Conservation (phyloP, 2,888 invertebrate species). For the Anagyrus pseudococci region DNA sequence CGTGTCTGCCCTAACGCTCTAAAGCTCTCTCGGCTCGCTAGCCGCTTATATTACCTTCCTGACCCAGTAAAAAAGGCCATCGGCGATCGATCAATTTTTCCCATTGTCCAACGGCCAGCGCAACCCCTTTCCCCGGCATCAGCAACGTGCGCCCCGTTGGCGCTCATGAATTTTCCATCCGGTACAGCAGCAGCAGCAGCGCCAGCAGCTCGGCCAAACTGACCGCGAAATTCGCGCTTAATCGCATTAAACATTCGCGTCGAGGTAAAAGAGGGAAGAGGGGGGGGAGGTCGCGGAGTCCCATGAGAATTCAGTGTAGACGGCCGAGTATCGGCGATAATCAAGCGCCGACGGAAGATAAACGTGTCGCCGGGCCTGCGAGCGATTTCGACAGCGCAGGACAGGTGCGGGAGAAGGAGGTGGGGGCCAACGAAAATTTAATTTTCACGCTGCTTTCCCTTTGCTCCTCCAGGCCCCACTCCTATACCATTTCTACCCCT, state of each 20-base stretch:
- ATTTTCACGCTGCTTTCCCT: constrained; percentile 14
- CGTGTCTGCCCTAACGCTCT: no score
- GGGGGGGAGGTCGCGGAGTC: no score
- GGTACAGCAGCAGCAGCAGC: no score
- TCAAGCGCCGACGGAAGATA: no score
- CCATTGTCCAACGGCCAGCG: constrained; percentile 1
- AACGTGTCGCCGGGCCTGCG: no score
- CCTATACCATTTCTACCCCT: no score
- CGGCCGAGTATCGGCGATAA: no score
- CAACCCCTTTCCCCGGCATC: not conserved
- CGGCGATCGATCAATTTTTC: constrained; percentile 5
- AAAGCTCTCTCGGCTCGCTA: not conserved
- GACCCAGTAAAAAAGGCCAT: not conserved
- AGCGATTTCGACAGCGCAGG: no score
- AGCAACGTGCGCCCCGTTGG: not conserved
- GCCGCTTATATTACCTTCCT: not conserved
- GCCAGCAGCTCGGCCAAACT: constrained; percentile 7
- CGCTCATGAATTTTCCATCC: not conserved
- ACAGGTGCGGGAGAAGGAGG: no score
- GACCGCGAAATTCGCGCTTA: constrained; percentile 30
- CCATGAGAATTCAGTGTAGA: not conserved
- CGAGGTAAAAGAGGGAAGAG: no score
- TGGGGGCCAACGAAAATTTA: constrained; percentile 19
- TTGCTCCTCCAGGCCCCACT: no score
- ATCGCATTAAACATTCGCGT: constrained; percentile 20